These are phyloP conservation scores for Gonioctena quinquepunctata DNA, from an alignment of 1,140 invertebrate genomes.

Conservation along the genomic window DNA sequence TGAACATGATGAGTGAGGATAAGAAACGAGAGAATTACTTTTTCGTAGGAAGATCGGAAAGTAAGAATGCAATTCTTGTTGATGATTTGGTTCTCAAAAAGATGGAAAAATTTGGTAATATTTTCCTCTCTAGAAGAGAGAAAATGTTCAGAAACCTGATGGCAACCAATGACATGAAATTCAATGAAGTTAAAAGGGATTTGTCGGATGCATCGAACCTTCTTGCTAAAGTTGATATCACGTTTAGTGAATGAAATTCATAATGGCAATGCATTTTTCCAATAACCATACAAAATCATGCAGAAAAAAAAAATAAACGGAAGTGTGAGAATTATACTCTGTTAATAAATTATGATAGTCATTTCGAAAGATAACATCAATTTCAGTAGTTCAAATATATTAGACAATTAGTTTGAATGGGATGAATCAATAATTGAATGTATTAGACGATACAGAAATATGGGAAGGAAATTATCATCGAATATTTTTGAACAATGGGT, in stretches of 20 bases:
- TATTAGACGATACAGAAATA: too few relatives aligned
- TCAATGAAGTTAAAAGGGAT: background rate
- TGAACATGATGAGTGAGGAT: background rate
- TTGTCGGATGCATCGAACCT: background rate
- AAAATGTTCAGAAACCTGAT: background rate
- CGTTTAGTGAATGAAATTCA: background rate
- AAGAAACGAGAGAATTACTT: background rate
- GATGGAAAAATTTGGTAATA: background rate
- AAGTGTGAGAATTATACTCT: too few relatives aligned
- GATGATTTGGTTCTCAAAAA: slow-evolving; percentile 4
- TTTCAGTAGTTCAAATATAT: too few relatives aligned
- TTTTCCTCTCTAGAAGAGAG: background rate
- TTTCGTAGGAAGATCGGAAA: background rate
- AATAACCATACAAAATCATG: too few relatives aligned
- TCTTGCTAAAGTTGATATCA: background rate
- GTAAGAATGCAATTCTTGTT: background rate
- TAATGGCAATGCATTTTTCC: too few relatives aligned
- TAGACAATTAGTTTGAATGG: too few relatives aligned
- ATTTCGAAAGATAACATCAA: too few relatives aligned
- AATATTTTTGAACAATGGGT: too few relatives aligned
- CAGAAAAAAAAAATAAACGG: too few relatives aligned
- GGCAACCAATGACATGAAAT: background rate
- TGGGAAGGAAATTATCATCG: too few relatives aligned
- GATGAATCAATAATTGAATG: too few relatives aligned
- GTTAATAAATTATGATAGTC: too few relatives aligned